A percentile compares a stretch with the other conserved stretches of the same genome.
Evolutionary conservation across 2,888 invertebrate genomes (phyloP).

Genomic region (Diadegma fenestrale): DNA sequence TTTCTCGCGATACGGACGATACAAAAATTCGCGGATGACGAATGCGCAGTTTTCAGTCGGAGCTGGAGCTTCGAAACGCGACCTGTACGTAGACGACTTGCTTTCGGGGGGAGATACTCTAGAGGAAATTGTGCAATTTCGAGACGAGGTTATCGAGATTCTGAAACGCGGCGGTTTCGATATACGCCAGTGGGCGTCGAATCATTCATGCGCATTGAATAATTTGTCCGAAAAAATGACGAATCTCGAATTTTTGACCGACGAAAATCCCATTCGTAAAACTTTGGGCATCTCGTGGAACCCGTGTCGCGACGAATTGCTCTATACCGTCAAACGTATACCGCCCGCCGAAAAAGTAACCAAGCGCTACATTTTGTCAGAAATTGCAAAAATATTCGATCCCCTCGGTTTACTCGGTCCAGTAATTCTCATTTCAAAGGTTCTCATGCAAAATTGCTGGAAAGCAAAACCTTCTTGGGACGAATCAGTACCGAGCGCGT

Average conservation of each 20-base stretch:
- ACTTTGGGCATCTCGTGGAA: slow-evolving; percentile 63
- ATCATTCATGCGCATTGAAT: slow-evolving; percentile 57
- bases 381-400: slow-evolving; percentile 64
- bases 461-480: slow-evolving; percentile 62
- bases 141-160: slow-evolving; percentile 68
- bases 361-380: slow-evolving; percentile 59
- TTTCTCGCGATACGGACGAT: slow-evolving; percentile 65
- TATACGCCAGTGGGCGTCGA: slow-evolving; percentile 74
- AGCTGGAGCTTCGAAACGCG: slow-evolving; percentile 40
- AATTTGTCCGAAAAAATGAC: slow-evolving; percentile 43
- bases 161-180: slow-evolving; percentile 75
- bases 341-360: slow-evolving; percentile 35
- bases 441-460: slow-evolving; percentile 64
- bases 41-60: slow-evolving; percentile 63
- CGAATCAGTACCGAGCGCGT: slow-evolving; percentile 53
- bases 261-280: slow-evolving; percentile 50
- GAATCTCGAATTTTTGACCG: slow-evolving; percentile 49
- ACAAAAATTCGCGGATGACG: slow-evolving; percentile 63
- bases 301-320: slow-evolving; percentile 47
- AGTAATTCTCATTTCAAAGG: slow-evolving; percentile 59
- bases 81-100: slow-evolving; percentile 70
- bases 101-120: slow-evolving; percentile 66
- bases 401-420: slow-evolving; percentile 66
- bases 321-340: slow-evolving; percentile 50
- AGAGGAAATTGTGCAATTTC: slow-evolving; percentile 66